These are phyloP conservation scores for Anarhynchus alexandrinus DNA, from an alignment of 2,113 vertebrate genomes.

Conservation along the genomic window DNA sequence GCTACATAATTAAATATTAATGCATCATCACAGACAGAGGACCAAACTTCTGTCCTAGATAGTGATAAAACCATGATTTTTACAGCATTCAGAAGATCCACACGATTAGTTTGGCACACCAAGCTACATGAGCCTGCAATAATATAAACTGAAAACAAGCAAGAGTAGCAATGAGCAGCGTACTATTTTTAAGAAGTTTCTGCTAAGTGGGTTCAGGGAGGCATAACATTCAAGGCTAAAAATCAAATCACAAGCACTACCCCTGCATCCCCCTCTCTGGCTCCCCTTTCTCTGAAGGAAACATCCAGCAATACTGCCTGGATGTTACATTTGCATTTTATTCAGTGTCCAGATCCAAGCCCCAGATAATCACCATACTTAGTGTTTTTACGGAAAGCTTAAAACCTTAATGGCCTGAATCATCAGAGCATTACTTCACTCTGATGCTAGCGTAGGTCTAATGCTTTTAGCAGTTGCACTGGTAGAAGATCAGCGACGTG, in stretches of 20 bases:
- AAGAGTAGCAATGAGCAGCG: not conserved
- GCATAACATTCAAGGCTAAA: not conserved
- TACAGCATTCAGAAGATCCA: constrained; percentile 1
- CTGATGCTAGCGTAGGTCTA: constrained; percentile 1
- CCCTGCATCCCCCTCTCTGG: not conserved
- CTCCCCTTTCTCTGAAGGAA: not conserved
- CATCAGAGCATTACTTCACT: constrained; percentile 45
- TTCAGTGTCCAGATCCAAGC: constrained; percentile 22
- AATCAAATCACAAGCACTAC: not conserved
- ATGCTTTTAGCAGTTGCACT: constrained; percentile 34
- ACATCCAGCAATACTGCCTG: not conserved
- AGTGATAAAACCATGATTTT: not conserved
- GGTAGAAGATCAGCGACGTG: not conserved
- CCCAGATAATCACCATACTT: constrained; percentile 54
- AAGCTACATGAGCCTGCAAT: not conserved
- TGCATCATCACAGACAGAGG: not conserved
- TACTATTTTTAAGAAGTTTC: not conserved
- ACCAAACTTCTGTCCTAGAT: not conserved
- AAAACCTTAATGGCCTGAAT: constrained; percentile 60
- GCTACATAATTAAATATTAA: not conserved
- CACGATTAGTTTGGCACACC: not conserved
- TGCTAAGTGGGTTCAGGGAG: not conserved
- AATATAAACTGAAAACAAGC: not conserved
- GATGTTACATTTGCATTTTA: constrained; percentile 24
- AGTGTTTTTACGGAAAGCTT: constrained; percentile 34